Conservation (phyloP, 2,888 invertebrate genomes). For the Clistopyga incitator region DNA sequence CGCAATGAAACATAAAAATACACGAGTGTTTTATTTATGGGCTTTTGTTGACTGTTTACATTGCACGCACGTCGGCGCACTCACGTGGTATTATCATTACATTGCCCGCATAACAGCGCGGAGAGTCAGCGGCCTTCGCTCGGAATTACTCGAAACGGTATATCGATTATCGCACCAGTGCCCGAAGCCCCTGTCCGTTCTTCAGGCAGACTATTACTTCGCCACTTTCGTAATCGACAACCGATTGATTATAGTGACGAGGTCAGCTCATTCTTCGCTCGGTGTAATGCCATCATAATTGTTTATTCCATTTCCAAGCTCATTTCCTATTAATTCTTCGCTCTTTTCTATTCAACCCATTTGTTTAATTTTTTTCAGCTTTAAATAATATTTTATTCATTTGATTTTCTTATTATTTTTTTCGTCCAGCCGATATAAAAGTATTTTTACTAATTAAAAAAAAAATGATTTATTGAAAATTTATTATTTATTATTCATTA, state of each 20-base stretch:
- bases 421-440: too few species aligned
- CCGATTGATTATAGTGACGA: conserved; percentile 61
- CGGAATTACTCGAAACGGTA: conserved; percentile 68
- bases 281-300: conserved; percentile 20
- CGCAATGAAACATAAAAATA: neutral
- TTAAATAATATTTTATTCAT: too few species aligned
- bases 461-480: too few species aligned
- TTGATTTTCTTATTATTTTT: too few species aligned
- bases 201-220: conserved; percentile 41
- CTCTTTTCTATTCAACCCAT: neutral
- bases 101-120: conserved; percentile 28
- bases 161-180: conserved; percentile 67
- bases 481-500: too few species aligned
- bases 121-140: conserved; percentile 69
- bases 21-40: neutral
- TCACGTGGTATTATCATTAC: conserved; percentile 27
- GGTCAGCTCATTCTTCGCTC: conserved; percentile 45
- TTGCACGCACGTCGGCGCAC: conserved; percentile 14
- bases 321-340: neutral
- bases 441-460: too few species aligned
- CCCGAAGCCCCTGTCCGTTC: conserved; percentile 43
- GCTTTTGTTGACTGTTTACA: conserved; percentile 19
- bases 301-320: conserved; percentile 40
- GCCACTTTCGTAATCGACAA: conserved; percentile 59
- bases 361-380: too few species aligned